Base-by-base conservation (phyloP, 2,797 vertebrate genomes). In the Sebastes kiyomatsui region DNA sequence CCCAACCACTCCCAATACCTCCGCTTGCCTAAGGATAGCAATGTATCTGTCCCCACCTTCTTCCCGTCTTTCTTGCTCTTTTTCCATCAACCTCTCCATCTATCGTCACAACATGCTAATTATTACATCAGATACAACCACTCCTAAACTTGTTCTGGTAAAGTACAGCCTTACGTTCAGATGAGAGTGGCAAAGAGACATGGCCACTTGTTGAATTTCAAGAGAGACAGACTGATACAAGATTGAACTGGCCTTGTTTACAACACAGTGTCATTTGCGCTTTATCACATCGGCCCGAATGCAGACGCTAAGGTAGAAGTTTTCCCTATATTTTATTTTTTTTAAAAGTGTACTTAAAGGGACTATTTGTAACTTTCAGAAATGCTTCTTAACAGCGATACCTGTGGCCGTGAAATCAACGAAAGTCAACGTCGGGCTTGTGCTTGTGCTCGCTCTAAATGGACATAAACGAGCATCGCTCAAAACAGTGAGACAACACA, bases 1-100 rank as follows among this genome's bases (percentile, higher is more conserved):
- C 85, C 66, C 75, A 89, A 83, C 73, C 68, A 75, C 70, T 78
- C 62, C 75, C 72, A 70, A n/a, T 68, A 62, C 13, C 58, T 67
- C 54, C 6, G 55, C 68, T 71, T 72, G 67, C 23, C 32, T n/a
- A 71, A 80, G 25, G 61, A 82, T 30, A 84, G 52, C 66, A 74
- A 80, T 64, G 33, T 42, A 81, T 71, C 32, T 18, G 59, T 67
- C 73, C 22, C 58, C 79, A 56, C 73, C 78, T 67, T 65, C 22
- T 68, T 82, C 75, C 12, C 67, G 11, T 84, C 71, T 80, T 60
- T 75, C 30, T 68, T 70, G 61, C 59, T 46, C 35, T 72, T 66
- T 42, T 52, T 73, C 30, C 4, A 28, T 69, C 69, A 56, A n/a
- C 59, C 67, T 30, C 54, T 86, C 69, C 33, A 87, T 71, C 25